Evolutionary conservation across 2,888 invertebrate genomes (phyloP), one percentile per base, ranked within the genome.

Genomic region (Drosophila nigricruria): DNA sequence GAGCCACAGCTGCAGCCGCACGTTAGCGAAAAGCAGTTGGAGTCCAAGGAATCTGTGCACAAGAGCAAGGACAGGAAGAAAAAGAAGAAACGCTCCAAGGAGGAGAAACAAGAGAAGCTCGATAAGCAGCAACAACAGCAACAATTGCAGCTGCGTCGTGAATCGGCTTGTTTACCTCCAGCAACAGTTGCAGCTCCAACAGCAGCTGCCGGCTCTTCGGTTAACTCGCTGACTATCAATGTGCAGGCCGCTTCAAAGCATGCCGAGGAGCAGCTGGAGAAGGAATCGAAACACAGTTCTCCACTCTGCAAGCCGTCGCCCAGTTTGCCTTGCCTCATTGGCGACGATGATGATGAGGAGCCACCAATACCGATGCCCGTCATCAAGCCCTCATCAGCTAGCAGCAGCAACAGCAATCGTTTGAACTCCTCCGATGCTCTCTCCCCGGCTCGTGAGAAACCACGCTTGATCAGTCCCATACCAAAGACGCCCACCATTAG

Each of bases 51-150:
- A 23, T 32, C 87, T 34, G 67, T n/a, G 3, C 88, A 87, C 56
- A 91, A 96, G 77, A 93, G 94, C 58, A 96, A 96, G 90, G 96
- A 97, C 81, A 96, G 96, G 92, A 97, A 96, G 92, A 97, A 97
- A 93, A 97, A 97, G 92, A 95, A 96, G 83, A 97, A 97, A 92
- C 96, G 96, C 90, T 96, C 95, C 60, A 96, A 96, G 91, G 97
- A 97, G 84, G 97, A 97, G 71, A 76, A 76, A 53, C 75, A 76
- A 18, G 68, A 73, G 25, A 58, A 58, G 18, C 58, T 47, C 32
- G 50, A 66, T 2, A 60, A 59, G 71, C 75, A 76, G 70, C 62
- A 73, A n/a, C 45, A 57, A 25, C 58, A 95, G 77, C 95, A 94
- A 86, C 95, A 96, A 40, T 95, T 96, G 89, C 95, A 95, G 89